phyloP scores from a whole-genome alignment of 2,888 invertebrate species.

The Stenurella melanura region DNA sequence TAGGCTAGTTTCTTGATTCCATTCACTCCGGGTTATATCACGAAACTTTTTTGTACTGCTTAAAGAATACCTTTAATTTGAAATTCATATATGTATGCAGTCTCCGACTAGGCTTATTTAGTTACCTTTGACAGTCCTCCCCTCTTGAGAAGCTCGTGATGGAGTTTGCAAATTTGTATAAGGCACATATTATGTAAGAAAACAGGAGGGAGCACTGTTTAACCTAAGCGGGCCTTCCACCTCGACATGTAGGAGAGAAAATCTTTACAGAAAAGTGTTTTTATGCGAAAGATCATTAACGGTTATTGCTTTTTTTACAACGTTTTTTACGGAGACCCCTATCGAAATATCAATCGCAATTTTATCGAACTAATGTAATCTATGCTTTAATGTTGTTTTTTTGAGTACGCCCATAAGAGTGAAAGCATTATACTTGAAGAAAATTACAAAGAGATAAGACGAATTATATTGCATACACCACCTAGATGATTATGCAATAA shows the following conservation, averaged over 20 bases:
- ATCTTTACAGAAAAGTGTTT: background rate
- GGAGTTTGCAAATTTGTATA: background rate
- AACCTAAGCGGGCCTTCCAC: background rate
- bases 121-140: slow-evolving; percentile 1
- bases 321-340: background rate
- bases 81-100: slow-evolving; percentile 4
- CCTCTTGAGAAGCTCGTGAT: background rate
- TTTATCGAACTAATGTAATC: background rate
- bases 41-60: background rate
- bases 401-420: no score
- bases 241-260: background rate
- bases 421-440: no score
- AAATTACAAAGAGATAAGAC: no score
- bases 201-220: background rate
- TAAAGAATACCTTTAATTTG: background rate
- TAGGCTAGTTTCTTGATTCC: background rate
- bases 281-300: background rate
- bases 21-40: background rate
- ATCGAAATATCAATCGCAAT: background rate
- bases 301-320: background rate
- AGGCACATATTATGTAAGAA: background rate
- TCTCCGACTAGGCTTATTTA: background rate
- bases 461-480: no score
- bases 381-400: background rate
- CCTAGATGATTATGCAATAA: no score